Base-by-base conservation (phyloP, 2,113 vertebrate species). In the Bettongia penicillata region DNA sequence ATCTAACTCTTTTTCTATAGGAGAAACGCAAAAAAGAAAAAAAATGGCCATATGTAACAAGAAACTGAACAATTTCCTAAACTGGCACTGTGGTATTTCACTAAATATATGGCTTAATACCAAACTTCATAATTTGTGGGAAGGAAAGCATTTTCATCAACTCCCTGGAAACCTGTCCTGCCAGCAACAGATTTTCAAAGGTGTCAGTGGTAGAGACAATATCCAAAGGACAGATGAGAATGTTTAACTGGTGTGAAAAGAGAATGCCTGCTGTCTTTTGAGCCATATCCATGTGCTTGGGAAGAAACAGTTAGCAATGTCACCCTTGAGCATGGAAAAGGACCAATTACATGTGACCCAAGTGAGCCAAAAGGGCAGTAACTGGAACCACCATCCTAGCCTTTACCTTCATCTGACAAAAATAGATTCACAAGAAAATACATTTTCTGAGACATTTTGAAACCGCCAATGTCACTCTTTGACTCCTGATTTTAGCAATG, bases 81-180 rank as follows among this genome's bases (percentile, higher is more conserved):
- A 84, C 37, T 84, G n/a, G n/a, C 8, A 43, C 68, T 84, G n/a
- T 84, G 68, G 68, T n/a, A 84, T 84, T 84, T 43, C n/a, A 43
- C 37, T 84, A 84, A 84, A 84, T 84, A 84, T 84, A 43, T 84
- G 68, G 37, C 48, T 50, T 93, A 9, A 92, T 91, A n/a, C 6
- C 61, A 25, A 94, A 90, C 22, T 91, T 90, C 51, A 28, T 48
- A 94, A 49, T 90, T 90, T 94, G 49, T 53, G 11, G 16, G 16
- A 90, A 92, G 37, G 8, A 14, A 31, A 89, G 7, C 77, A 77
- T 95, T 94, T 92, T 93, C 47, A 94, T 49, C 50, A 92, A 43
- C 48, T 91, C 77, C 48, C 37, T 91, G 53, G 16, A 91, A 93
- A 92, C 93, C n/a, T 84, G 51, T 37, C 19, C 57, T 84, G 68